Evolutionary conservation across 2,113 vertebrate species (phyloP), one percentile per base, ranked within the genome.

Genomic region (western clawed frog (Xenopus tropicalis)): DNA sequence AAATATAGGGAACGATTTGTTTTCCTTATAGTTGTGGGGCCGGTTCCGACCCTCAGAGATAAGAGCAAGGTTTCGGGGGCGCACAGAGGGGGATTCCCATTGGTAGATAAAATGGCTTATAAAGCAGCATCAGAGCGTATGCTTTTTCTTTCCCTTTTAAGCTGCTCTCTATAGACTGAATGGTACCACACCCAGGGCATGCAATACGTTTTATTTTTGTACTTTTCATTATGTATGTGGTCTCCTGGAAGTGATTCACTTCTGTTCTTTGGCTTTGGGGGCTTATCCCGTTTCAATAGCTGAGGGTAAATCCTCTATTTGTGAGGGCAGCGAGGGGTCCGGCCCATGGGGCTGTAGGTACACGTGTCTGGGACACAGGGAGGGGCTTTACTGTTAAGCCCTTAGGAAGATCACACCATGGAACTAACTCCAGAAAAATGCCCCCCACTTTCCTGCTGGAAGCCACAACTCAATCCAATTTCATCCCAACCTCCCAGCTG

Each of bases 271-370:
- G 81, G 78, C 80, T 83, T 21, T 62, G 29, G 66, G 52, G 72
- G 72, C 79, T 82, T 62, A 77, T 82, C 76, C 78, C 14, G 25
- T 79, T 80, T 86, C 76, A 84, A 73, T 63, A 79, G 83, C 54
- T 79, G 75, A 83, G 81, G 83, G 78, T 83, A 85, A 86, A 82
- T 84, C 80, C 84, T 83, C 79, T 79, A 71, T 81, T 87, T 83
- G 83, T 81, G 81, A 84, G 72, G 81, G 80, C 81, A 77, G 83
- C 86, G 79, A 78, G 85, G 83, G 85, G 80, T 88, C 79, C 72
- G 68, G 74, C 79, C 83, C 82, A 77, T 56, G 59, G 62, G 77
- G 80, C 81, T 85, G 83, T 88, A 82, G 82, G 71, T 86, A 79
- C 82, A 85, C 80, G 71, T 88, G 87, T 88, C 85, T 80, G 51